Conservation (phyloP, 2,797 vertebrate genomes). For the Lacerta viridis region DNA sequence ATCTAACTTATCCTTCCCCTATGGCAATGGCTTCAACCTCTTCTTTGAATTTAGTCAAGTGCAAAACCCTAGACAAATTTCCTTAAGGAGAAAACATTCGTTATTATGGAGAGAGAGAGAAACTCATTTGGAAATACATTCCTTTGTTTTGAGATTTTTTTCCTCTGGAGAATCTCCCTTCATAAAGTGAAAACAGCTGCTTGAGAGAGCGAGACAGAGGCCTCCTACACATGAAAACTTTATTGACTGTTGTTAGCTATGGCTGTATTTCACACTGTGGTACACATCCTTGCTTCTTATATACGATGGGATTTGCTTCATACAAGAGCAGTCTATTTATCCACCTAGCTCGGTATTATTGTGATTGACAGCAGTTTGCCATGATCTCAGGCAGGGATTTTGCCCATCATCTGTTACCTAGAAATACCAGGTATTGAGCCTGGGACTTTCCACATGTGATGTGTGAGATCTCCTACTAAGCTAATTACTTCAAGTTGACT, state of each 20-base stretch:
- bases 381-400: too few species aligned
- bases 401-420: too few species aligned
- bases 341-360: not conserved
- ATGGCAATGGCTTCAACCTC: slow-evolving; percentile 52
- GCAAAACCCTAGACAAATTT: not conserved
- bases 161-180: not conserved
- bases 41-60: not conserved
- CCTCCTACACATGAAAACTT: not conserved
- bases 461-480: not conserved
- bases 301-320: too few species aligned
- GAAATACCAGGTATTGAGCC: not conserved
- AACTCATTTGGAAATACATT: not conserved
- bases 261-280: not conserved
- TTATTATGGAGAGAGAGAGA: slow-evolving; percentile 41
- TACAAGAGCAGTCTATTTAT: not conserved
- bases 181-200: slow-evolving; percentile 41
- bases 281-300: not conserved
- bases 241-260: not conserved
- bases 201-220: slow-evolving; percentile 2
- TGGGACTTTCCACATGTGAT: not conserved
- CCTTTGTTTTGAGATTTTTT: slow-evolving; percentile 12
- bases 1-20: slow-evolving; percentile 29
- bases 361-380: too few species aligned
- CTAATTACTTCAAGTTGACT: not conserved
- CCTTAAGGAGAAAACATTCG: not conserved